phyloP scores from a whole-genome alignment of 1,140 invertebrate genomes.

The Drosophila nasuta region DNA sequence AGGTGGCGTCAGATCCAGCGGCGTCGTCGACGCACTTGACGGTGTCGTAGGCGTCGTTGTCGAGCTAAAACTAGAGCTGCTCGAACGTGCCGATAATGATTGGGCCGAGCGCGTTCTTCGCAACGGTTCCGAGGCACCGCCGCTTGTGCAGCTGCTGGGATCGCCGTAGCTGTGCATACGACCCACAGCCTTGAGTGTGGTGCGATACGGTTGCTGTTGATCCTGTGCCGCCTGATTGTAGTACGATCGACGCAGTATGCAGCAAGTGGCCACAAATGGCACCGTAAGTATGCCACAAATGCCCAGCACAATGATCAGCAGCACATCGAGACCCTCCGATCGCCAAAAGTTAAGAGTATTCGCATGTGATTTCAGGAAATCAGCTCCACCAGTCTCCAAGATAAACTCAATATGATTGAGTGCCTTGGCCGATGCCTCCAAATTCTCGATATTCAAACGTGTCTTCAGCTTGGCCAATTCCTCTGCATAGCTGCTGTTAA shows the following conservation, averaged over 20 bases:
- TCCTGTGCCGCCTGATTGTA: slow-evolving; percentile 62
- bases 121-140: slow-evolving; percentile 42
- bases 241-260: slow-evolving; percentile 72
- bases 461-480: slow-evolving; percentile 81
- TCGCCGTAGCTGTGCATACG: slow-evolving; percentile 65
- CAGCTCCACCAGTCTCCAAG: slow-evolving; percentile 85
- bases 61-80: slow-evolving; percentile 63
- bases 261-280: slow-evolving; percentile 75
- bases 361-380: slow-evolving; percentile 84
- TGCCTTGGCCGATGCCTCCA: slow-evolving; percentile 79
- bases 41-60: slow-evolving; percentile 49
- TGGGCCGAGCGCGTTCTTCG: slow-evolving; percentile 65
- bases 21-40: slow-evolving; percentile 62
- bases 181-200: slow-evolving; percentile 54
- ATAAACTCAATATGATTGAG: slow-evolving; percentile 87
- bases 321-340: slow-evolving; percentile 84
- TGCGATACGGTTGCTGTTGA: slow-evolving; percentile 41
- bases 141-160: slow-evolving; percentile 36
- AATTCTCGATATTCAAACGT: slow-evolving; percentile 54
- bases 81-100: slow-evolving; percentile 64
- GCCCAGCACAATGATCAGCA: slow-evolving; percentile 71
- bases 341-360: slow-evolving; percentile 84
- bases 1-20: slow-evolving; percentile 66
- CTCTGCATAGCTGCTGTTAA: slow-evolving; percentile 67
- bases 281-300: slow-evolving; percentile 67